Percentiles rank a stretch among this genome's conserved stretches.
phyloP scores from a whole-genome alignment of 2,888 invertebrate genomes.

The Blastobasis lacticolella region DNA sequence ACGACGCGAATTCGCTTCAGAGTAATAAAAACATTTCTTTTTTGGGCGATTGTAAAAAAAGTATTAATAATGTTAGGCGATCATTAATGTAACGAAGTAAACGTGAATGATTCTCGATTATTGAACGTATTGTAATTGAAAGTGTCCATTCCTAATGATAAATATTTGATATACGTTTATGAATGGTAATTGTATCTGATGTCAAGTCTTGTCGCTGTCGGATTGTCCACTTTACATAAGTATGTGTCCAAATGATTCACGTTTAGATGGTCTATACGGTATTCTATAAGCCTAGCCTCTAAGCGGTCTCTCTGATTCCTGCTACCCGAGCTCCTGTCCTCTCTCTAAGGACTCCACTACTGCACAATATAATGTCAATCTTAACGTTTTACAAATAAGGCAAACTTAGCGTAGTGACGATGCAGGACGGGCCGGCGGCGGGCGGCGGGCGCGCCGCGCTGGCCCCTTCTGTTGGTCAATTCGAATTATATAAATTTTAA shows the following conservation, averaged over 20 bases:
- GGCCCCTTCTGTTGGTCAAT: conserved; percentile 39
- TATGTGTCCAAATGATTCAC: conserved; percentile 44
- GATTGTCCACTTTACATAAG: conserved; percentile 42
- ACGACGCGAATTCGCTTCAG: no score
- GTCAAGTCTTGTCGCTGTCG: conserved; percentile 42
- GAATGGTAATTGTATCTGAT: conserved; percentile 27
- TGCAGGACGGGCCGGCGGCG: not conserved
- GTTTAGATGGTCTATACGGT: conserved; percentile 22
- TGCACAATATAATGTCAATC: conserved; percentile 55
- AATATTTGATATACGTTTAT: conserved; percentile 19
- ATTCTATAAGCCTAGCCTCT: conserved; percentile 15
- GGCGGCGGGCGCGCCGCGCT: no score
- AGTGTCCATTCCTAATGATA: conserved; percentile 52
- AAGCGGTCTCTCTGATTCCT: conserved; percentile 25
- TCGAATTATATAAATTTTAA: conserved; percentile 35
- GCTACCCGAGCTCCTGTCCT: conserved; percentile 17
- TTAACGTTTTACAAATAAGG: conserved; percentile 46
- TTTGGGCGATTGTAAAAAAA: conserved; percentile 29
- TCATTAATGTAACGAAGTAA: conserved; percentile 35
- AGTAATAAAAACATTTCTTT: conserved; percentile 3
- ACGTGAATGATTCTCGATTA: conserved; percentile 34
- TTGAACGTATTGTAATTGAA: conserved; percentile 16
- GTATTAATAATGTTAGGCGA: conserved; percentile 31
- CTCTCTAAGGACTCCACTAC: conserved; percentile 31
- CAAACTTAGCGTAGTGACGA: conserved; percentile 42